phyloP scores from a whole-genome alignment of 2,797 vertebrate genomes.

The Chelmon rostratus region DNA sequence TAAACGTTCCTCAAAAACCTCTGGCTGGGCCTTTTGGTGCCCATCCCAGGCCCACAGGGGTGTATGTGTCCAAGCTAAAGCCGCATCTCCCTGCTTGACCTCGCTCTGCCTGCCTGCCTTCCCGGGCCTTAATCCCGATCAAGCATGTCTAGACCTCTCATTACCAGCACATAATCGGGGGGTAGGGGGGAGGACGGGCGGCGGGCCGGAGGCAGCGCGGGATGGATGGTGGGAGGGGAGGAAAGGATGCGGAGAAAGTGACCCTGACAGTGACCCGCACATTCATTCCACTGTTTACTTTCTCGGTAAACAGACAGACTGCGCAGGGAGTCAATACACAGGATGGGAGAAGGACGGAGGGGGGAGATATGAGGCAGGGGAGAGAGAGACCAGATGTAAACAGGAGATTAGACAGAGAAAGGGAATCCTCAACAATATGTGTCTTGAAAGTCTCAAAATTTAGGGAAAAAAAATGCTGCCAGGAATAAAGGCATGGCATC shows the following conservation, averaged over 20 bases:
- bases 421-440: constrained; percentile 52
- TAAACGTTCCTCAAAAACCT: constrained; percentile 63
- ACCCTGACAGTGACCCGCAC: constrained; percentile 73
- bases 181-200: constrained; percentile 49
- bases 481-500: not conserved
- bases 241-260: constrained; percentile 66
- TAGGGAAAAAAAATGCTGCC: not conserved
- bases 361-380: constrained; percentile 44
- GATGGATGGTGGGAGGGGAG: constrained; percentile 48
- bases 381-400: constrained; percentile 65
- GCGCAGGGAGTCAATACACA: constrained; percentile 55
- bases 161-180: constrained; percentile 81
- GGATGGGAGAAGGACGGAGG: constrained; percentile 49
- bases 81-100: constrained; percentile 72
- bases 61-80: constrained; percentile 64
- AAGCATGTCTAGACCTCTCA: constrained; percentile 87
- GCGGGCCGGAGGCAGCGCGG: constrained; percentile 35
- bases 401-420: constrained; percentile 63
- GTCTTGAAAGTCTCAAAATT: constrained; percentile 42
- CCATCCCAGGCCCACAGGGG: constrained; percentile 53
- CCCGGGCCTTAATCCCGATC: constrained; percentile 85
- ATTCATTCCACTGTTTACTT: constrained; percentile 75
- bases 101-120: constrained; percentile 57
- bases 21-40: constrained; percentile 51
- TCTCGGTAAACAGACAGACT: constrained; percentile 61